These are phyloP conservation scores for Drosophila ezoana DNA, from an alignment of 2,888 invertebrate species.

Conservation along the genomic window DNA sequence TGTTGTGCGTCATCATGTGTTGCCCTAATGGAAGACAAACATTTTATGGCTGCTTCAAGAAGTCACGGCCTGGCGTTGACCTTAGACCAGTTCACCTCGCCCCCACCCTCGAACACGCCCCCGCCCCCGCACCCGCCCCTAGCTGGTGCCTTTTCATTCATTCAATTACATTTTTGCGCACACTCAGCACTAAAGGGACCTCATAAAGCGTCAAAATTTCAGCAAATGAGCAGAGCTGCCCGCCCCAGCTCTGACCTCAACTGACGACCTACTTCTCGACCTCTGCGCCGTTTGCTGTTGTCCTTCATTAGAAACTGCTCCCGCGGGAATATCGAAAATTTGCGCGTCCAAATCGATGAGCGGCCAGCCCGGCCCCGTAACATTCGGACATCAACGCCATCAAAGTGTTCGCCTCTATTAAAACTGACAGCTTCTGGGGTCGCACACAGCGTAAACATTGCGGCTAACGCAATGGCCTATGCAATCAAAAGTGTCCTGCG, in stretches of 20 bases:
- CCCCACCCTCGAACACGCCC: not conserved
- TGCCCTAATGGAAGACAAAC: slow-evolving; percentile 77
- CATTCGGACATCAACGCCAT: slow-evolving; percentile 58
- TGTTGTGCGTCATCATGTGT: slow-evolving; percentile 57
- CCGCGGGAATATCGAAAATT: slow-evolving; percentile 61
- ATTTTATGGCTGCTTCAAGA: slow-evolving; percentile 63
- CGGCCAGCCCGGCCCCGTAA: slow-evolving; percentile 26
- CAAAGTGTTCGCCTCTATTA: slow-evolving; percentile 75
- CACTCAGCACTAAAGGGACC: slow-evolving; percentile 80
- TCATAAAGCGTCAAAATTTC: slow-evolving; percentile 80
- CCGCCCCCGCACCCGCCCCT: not conserved
- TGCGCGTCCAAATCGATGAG: slow-evolving; percentile 61
- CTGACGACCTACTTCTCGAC: not conserved
- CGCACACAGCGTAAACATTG: slow-evolving; percentile 64
- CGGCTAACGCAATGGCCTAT: slow-evolving; percentile 58
- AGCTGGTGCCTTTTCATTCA: slow-evolving; percentile 46
- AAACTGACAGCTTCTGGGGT: slow-evolving; percentile 61
- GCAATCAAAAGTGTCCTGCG: slow-evolving; percentile 43
- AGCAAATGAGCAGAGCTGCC: slow-evolving; percentile 64
- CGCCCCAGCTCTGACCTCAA: not conserved
- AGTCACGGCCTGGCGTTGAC: slow-evolving; percentile 50
- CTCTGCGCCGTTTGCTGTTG: slow-evolving; percentile 33
- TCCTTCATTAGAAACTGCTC: slow-evolving; percentile 75
- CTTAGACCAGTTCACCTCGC: slow-evolving; percentile 36
- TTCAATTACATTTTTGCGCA: slow-evolving; percentile 81